Percentiles rank a stretch among this genome's conserved stretches.
phyloP scores from a whole-genome alignment of 2,888 invertebrate genomes.

The Tenthredo livida region DNA sequence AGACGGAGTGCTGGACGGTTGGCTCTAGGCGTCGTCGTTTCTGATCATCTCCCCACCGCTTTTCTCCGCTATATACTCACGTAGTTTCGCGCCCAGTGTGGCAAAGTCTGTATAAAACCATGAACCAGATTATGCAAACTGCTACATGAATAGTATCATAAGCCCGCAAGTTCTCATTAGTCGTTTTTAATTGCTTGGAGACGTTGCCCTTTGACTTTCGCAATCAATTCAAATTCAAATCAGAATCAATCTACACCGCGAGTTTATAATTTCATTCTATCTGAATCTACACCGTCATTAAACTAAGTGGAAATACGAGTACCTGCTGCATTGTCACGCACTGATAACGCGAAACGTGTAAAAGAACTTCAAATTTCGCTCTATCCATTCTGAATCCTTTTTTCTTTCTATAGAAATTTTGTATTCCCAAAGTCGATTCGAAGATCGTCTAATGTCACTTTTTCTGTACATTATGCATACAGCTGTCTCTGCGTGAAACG shows the following conservation, averaged over 20 bases:
- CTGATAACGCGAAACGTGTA: no score
- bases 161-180: not conserved
- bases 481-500: not conserved
- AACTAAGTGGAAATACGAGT: not conserved
- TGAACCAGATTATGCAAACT: slow-evolving; percentile 3
- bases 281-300: not conserved
- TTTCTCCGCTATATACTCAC: slow-evolving; percentile 6
- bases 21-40: slow-evolving; percentile 39
- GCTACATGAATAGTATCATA: not conserved
- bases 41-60: slow-evolving; percentile 45
- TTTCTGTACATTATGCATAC: no score
- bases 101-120: slow-evolving; percentile 13
- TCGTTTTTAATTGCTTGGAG: not conserved
- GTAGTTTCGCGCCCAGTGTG: not conserved
- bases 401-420: not conserved
- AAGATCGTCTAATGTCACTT: not conserved
- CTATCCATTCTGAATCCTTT: not conserved
- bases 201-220: not conserved
- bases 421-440: not conserved
- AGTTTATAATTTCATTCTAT: not conserved
- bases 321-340: not conserved
- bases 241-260: not conserved
- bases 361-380: not conserved
- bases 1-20: slow-evolving; percentile 60
- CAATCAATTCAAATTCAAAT: not conserved